phyloP scores from a whole-genome alignment of 1,140 invertebrate genomes.

The Calliphora vicina region DNA sequence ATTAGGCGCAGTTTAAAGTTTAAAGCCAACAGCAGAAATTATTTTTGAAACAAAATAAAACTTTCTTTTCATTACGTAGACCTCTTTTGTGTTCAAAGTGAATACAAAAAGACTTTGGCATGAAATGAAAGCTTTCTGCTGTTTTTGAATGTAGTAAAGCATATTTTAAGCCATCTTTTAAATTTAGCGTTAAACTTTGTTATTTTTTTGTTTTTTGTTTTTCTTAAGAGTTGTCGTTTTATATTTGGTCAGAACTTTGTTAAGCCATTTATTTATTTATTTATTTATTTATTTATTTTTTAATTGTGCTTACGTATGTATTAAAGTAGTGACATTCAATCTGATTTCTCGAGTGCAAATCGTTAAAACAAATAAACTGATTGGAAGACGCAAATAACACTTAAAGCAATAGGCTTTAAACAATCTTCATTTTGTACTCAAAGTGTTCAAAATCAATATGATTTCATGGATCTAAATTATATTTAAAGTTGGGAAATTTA shows the following conservation, averaged over 20 bases:
- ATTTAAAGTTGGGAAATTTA: no score
- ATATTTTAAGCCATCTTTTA: conserved; percentile 64
- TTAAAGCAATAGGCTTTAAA: no score
- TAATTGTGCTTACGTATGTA: conserved; percentile 38
- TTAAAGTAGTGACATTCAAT: conserved; percentile 20
- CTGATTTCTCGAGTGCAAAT: neutral
- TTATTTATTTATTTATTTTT: neutral
- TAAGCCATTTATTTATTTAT: neutral
- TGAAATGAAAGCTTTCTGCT: conserved; percentile 59
- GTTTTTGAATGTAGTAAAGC: conserved; percentile 62
- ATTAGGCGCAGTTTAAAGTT: conserved; percentile 30
- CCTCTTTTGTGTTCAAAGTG: neutral
- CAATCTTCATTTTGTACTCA: no score
- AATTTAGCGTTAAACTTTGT: conserved; percentile 39
- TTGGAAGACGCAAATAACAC: no score
- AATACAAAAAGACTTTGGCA: conserved; percentile 11
- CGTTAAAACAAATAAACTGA: no score
- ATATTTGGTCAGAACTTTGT: conserved; percentile 14
- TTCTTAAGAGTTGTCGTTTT: conserved; percentile 41
- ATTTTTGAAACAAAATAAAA: conserved; percentile 43
- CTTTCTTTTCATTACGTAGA: conserved; percentile 51
- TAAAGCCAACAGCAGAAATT: conserved; percentile 42
- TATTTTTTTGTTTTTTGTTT: conserved; percentile 37
- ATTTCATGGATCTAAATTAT: no score
- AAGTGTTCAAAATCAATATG: no score